Percentiles rank a stretch among this genome's conserved stretches.
Conservation (phyloP, 2,797 vertebrate species). For the Scomberomorus guttatus region DNA sequence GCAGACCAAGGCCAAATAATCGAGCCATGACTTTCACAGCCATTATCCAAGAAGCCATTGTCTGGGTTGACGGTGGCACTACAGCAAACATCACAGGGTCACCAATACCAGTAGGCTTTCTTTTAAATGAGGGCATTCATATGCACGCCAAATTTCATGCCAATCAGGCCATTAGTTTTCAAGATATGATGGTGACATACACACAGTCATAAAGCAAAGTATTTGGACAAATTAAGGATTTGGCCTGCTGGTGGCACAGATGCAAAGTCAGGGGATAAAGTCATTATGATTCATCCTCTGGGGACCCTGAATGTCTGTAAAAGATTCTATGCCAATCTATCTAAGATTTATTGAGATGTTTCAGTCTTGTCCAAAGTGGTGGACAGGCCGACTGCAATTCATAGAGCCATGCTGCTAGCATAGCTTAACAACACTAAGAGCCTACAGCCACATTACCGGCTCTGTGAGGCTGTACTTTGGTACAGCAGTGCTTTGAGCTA, state of each 20-base stretch:
- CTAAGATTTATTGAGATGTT: too few relatives aligned
- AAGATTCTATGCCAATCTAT: too few relatives aligned
- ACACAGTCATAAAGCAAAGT: neutral
- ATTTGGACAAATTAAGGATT: too few relatives aligned
- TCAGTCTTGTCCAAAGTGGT: too few relatives aligned
- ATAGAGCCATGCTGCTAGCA: too few relatives aligned
- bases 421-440: neutral
- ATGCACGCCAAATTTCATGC: neutral
- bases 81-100: neutral
- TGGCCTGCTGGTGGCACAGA: too few relatives aligned
- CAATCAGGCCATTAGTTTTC: neutral
- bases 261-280: too few relatives aligned
- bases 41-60: neutral
- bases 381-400: too few relatives aligned
- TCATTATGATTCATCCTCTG: too few relatives aligned
- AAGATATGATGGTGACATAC: neutral
- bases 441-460: neutral
- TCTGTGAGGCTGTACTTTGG: neutral
- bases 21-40: slow-evolving; percentile 8
- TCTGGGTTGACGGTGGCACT: neutral
- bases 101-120: neutral
- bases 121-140: neutral
- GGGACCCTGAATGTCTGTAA: too few relatives aligned
- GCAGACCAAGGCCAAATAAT: slow-evolving; percentile 19
- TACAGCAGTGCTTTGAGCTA: too few relatives aligned